Base-by-base conservation (phyloP, 2,113 vertebrate species). In the Alectura lathami region DNA sequence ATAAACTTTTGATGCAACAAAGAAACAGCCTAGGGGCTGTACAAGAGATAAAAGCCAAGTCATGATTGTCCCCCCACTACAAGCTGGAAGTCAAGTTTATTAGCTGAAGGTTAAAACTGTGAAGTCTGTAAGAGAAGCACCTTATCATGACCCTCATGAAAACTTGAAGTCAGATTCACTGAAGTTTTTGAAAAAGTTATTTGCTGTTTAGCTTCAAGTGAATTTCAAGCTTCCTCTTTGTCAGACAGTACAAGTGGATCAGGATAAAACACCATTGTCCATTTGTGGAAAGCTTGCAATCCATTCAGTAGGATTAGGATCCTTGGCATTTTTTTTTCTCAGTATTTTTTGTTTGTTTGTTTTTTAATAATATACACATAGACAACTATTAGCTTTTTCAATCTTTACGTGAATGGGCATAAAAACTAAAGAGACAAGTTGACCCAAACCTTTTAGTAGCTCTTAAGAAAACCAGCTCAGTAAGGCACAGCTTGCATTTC, bases 101-200 rank as follows among this genome's bases (percentile, higher is more conserved):
- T 70, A 93, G 63, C 36, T 77, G 57, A 83, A 86, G 76, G 20
- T n/a, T 86, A 70, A 34, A 59, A 73, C 76, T 83, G 70, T 47
- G 90, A 83, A 90, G 60, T 42, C n/a, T 83, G 24, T 34, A 47
- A 34, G 29, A 74, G 45, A 87, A 77, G 56, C 16, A 48, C 42
- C 59, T 92, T 67, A 48, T 13, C 45, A 13, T 63, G 54, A 78
- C 47, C 32, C 47, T 83, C 21, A 87, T 27, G 38, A 66, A 30
- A 86, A 79, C 51, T 38, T 67, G 38, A 80, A 70, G 30, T 43
- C 40, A 85, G 50, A 84, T 8, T 8, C 45, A 54, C 42, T 16
- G 42, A 93, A 82, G 73, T 12, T 70, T 92, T 70, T 80, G 54
- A 81, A 88, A 78, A 81, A 42, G 54, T 59, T 54, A 29, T 11